Conservation (phyloP, 2,797 vertebrate genomes). For the Trachurus trachurus region DNA sequence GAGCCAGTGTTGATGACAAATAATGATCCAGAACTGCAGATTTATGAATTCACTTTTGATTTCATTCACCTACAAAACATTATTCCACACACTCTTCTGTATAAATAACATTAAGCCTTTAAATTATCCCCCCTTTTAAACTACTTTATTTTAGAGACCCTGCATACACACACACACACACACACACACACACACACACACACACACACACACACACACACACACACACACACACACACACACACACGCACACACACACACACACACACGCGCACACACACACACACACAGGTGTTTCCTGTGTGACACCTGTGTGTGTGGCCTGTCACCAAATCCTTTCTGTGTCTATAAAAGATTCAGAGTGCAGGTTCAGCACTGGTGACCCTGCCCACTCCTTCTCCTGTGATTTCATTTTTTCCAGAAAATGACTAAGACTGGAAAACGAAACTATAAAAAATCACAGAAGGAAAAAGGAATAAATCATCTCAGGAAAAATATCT, state of each 20-base stretch:
- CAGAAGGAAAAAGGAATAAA: neutral
- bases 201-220: too few relatives aligned
- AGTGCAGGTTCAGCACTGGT: neutral
- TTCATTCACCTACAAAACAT: neutral
- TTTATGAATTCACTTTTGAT: neutral
- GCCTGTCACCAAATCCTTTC: constrained; percentile 14
- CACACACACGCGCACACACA: too few relatives aligned
- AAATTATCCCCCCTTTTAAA: neutral
- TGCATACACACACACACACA: too few relatives aligned
- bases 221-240: too few relatives aligned
- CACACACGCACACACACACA: too few relatives aligned
- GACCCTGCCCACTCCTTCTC: neutral
- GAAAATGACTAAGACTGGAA: neutral
- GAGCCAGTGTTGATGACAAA: constrained; percentile 7
- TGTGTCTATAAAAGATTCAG: neutral
- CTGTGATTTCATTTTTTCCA: constrained; percentile 9
- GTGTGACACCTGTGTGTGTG: constrained; percentile 2
- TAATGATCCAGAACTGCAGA: neutral
- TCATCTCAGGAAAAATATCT: neutral
- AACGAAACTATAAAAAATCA: neutral
- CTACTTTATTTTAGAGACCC: neutral
- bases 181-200: too few relatives aligned
- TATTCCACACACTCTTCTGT: neutral
- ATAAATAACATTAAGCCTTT: neutral
- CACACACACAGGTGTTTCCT: neutral